Conservation (phyloP, 2,797 vertebrate species). For the Chiloscyllium punctatum region DNA sequence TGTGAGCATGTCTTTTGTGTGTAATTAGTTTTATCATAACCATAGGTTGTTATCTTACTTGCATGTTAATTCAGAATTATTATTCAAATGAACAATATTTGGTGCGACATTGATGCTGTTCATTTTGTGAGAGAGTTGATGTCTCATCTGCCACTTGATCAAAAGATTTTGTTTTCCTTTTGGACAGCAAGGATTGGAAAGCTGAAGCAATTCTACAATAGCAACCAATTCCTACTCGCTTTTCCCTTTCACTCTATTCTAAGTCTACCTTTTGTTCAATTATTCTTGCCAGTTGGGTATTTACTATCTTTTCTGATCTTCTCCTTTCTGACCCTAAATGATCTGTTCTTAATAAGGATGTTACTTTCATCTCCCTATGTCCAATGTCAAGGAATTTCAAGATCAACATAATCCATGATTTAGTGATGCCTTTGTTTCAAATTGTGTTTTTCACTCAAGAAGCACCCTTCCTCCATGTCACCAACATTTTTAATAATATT, state of each 20-base stretch:
- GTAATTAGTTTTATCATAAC: not conserved
- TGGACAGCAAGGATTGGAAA: not conserved
- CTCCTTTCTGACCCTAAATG: not conserved
- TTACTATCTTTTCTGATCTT: not conserved
- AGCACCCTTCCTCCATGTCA: not conserved
- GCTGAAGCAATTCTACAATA: not conserved
- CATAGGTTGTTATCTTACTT: not conserved
- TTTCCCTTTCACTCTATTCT: not conserved
- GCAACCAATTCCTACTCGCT: not conserved
- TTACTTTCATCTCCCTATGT: not conserved
- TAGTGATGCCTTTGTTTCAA: not conserved
- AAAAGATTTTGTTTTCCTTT: not conserved
- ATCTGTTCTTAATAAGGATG: not conserved
- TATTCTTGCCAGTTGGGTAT: not conserved
- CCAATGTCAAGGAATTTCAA: not conserved
- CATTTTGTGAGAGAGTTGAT: not conserved
- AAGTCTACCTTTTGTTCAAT: not conserved
- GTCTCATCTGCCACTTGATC: not conserved
- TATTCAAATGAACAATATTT: not conserved
- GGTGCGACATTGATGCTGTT: not conserved
- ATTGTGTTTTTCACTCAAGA: not conserved
- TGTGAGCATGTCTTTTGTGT: not conserved
- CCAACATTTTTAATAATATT: not conserved
- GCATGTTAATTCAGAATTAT: not conserved
- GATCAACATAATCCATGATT: not conserved